These are phyloP conservation scores for Gerosis bhagava DNA, from an alignment of 2,888 invertebrate genomes.

Conservation along the genomic window DNA sequence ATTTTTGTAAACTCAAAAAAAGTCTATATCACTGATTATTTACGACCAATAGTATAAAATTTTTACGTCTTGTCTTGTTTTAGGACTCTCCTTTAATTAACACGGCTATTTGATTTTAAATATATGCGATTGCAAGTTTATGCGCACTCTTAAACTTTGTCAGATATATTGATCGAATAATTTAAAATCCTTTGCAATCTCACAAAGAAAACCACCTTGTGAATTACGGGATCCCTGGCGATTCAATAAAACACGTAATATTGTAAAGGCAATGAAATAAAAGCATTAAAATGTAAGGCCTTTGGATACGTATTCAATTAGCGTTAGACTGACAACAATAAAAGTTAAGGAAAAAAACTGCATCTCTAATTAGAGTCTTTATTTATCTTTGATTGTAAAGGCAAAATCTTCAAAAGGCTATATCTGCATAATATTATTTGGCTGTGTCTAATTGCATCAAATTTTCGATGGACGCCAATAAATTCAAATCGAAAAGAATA, in stretches of 20 bases:
- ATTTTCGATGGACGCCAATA: conserved; percentile 44
- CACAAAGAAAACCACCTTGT: conserved; percentile 12
- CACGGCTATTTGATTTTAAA: conserved; percentile 34
- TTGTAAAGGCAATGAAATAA: conserved; percentile 3
- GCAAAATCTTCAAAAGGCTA: conserved; percentile 42
- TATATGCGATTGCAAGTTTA: conserved; percentile 32
- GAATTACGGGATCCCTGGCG: conserved; percentile 1
- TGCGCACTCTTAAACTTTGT: conserved; percentile 24
- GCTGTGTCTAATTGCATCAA: conserved; percentile 57
- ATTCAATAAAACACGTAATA: conserved; percentile 5
- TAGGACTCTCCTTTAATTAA: conserved; percentile 34
- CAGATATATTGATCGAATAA: conserved; percentile 25
- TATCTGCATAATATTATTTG: conserved; percentile 49
- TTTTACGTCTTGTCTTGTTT: conserved; percentile 11
- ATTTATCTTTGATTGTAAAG: conserved; percentile 47
- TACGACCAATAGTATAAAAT: conserved; percentile 9
- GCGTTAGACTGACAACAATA: conserved; percentile 10
- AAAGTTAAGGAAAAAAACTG: conserved; percentile 36
- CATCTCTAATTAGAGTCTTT: conserved; percentile 55
- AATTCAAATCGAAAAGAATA: conserved; percentile 47
- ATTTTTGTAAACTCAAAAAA: neutral
- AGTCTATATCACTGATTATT: conserved; percentile 9
- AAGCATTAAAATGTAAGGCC: conserved; percentile 10
- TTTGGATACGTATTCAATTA: conserved; percentile 13
- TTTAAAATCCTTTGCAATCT: conserved; percentile 19